These are phyloP conservation scores for Rhagophthalmus giganteus DNA, from an alignment of 2,888 invertebrate genomes.

Conservation along the genomic window DNA sequence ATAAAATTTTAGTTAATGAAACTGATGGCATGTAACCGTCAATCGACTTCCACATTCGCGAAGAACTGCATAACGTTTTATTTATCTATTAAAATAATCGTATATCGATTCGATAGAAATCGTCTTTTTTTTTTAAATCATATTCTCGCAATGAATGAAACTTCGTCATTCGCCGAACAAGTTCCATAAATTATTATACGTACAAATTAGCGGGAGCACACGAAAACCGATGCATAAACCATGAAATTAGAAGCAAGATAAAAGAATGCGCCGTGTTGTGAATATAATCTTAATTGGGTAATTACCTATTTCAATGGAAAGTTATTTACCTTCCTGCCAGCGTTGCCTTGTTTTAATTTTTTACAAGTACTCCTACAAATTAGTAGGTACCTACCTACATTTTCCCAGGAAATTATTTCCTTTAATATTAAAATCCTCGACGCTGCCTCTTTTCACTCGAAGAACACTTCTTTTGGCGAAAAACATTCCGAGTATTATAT, in stretches of 20 bases:
- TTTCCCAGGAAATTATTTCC: conserved; percentile 18
- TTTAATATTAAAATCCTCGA: conserved; percentile 13
- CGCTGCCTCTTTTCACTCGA: too few relatives aligned
- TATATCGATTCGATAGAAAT: too few relatives aligned
- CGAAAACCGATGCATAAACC: conserved; percentile 25
- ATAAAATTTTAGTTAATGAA: conserved; percentile 14
- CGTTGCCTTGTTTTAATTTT: conserved; percentile 13
- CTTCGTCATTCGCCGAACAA: too few relatives aligned
- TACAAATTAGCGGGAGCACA: conserved; percentile 16
- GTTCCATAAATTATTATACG: conserved; percentile 19
- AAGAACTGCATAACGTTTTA: conserved; percentile 7
- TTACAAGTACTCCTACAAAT: conserved; percentile 17
- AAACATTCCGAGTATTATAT: too few relatives aligned
- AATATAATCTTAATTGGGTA: conserved; percentile 24
- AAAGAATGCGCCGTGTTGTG: conserved; percentile 17
- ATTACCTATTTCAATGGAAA: conserved; percentile 24
- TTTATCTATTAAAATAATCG: too few relatives aligned
- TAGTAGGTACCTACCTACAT: too few relatives aligned
- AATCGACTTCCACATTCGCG: conserved; percentile 5
- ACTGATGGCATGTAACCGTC: conserved; percentile 10
- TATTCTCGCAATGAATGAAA: too few relatives aligned
- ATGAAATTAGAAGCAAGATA: conserved; percentile 19
- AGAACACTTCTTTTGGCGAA: too few relatives aligned
- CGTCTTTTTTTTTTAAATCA: too few relatives aligned
- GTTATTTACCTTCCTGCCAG: conserved; percentile 20